Evolutionary conservation across 2,888 invertebrate genomes (phyloP), one percentile per base, ranked within the genome.

Genomic region (Zaprionus obscuricornis): DNA sequence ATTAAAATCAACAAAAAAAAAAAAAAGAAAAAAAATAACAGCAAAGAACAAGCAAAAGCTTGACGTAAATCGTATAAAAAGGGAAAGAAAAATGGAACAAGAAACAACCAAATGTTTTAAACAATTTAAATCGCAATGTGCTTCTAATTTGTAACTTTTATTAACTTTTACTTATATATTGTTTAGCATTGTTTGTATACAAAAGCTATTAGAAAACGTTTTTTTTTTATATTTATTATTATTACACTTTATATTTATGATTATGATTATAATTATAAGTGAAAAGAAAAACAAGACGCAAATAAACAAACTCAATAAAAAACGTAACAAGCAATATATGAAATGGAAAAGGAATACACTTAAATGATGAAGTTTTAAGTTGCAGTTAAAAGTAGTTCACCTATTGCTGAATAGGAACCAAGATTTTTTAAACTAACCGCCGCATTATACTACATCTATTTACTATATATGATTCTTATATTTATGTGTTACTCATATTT

Each of bases 231-330:
- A 63, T 72, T 75, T 58, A 70, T 77, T 81, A 78, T 73, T 72
- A 78, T 78, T 84, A 78, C 55, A 59, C 68, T 68, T 65, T 67
- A 73, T 76, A 59, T 77, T 78, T 78, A 78, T 84, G 78, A 84
- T 84, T 84, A 78, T 66, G 60, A 79, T 79, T 69, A 51, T 67
- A 75, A 73, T 62, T 79, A 82, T 82, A 79, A 79, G 83, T 83
- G 64, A 75, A 49, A 58, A 24, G 57, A 60, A 66, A 45, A 31
- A 56, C 52, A 82, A 70, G 75, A 81, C 71, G 74, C 76, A 85
- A 85, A 81, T 75, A 81, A 82, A 83, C 83, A 75, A 75, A 83
- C 83, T 52, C 70, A 74, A 58, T 42, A 56, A 24, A 54, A 39
- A 18, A 40, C 18, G 24, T 27, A 31, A 56, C 16, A 54, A 40